Conservation (phyloP, 2,797 vertebrate species). For the Xiphophorus birchmanni region DNA sequence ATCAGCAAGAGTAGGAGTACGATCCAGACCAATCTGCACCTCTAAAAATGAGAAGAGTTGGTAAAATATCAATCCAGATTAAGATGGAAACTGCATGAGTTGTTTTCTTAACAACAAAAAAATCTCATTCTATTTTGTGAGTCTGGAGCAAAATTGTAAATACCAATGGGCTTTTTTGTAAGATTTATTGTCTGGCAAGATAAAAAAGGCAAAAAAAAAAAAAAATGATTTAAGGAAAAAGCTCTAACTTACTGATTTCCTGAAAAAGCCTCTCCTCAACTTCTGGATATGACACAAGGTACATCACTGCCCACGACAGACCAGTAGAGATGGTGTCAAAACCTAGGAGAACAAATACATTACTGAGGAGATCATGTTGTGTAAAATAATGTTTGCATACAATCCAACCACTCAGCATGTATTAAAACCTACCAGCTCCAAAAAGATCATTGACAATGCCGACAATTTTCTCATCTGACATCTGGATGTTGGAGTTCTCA, state of each 20-base stretch:
- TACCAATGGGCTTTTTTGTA: neutral
- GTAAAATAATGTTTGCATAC: neutral
- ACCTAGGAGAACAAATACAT: constrained; percentile 72
- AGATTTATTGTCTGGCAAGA: neutral
- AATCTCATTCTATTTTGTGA: neutral
- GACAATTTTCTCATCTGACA: constrained; percentile 86
- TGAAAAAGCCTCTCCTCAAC: constrained; percentile 86
- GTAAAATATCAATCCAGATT: neutral
- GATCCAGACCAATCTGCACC: constrained; percentile 78
- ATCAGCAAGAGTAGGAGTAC: constrained; percentile 81
- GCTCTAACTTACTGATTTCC: constrained; percentile 86
- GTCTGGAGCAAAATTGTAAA: neutral
- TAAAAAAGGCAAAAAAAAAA: neutral
- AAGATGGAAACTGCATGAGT: neutral
- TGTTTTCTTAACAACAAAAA: neutral
- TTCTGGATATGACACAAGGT: constrained; percentile 83
- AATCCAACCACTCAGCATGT: constrained; percentile 8
- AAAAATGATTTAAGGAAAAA: neutral
- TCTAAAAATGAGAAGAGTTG: constrained; percentile 69
- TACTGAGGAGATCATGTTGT: constrained; percentile 14
- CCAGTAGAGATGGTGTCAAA: constrained; percentile 91
- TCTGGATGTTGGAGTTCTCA: constrained; percentile 79
- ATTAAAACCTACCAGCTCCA: constrained; percentile 78
- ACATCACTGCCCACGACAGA: constrained; percentile 90
- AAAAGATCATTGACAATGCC: constrained; percentile 87